Base-by-base conservation (phyloP, 2,113 vertebrate species). In the Clarias batrachus region DNA sequence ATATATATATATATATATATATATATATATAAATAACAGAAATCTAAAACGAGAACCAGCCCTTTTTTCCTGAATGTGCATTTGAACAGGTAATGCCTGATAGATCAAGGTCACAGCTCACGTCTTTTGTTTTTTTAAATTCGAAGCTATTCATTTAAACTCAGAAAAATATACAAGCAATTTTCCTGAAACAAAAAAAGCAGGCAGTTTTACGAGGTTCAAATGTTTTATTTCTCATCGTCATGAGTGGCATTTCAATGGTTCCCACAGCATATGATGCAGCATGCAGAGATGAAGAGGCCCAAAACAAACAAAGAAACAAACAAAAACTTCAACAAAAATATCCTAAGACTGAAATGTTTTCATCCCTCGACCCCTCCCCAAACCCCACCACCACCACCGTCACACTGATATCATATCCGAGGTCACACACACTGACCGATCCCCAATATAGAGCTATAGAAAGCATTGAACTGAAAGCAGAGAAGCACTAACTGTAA, bases 211-310 rank as follows among this genome's bases (percentile, higher is more conserved):
- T 88, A 91, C 93, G 96, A 95, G 94, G 93, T 96, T 95, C 94
- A 95, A 95, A 95, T 96, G 92, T 94, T 94, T 94, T 94, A 96
- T 96, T 95, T 94, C 94, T 94, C 96, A 90, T 92, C 95, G 95
- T 96, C 95, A 93, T 96, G 93, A 96, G 96, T 95, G 95, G 97
- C 96, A 95, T 92, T 94, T 95, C 95, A 96, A 95, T 94, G 95
- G 93, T 95, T 96, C 95, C 96, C 96, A 97, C 96, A 95, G 95
- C 93, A 90, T 95, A 91, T 95, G 93, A 95, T 93, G 91, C 92
- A 93, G 96, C 95, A 97, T 96, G 97, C 95, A 96, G 93, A 96
- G 94, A 95, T 95, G 86, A 89, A 95, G 62, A 89, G 52, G 82
- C 76, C 79, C 81, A 77, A 90, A 80, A 82, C 60, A 83, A 87